These are phyloP conservation scores for Epinotia brunnichana DNA, from an alignment of 2,888 invertebrate species.

Conservation along the genomic window DNA sequence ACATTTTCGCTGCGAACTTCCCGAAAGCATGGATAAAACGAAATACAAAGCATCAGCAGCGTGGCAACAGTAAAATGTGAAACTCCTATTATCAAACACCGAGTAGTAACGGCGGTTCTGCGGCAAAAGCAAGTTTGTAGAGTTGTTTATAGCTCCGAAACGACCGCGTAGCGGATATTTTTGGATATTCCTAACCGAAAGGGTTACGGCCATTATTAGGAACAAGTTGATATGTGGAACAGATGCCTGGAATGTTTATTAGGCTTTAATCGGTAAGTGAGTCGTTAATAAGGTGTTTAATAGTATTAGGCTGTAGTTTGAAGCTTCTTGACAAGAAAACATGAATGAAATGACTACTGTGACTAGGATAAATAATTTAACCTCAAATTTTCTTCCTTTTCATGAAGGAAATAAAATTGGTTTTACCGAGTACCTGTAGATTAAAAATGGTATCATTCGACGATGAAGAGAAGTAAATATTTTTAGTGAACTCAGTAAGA, in stretches of 20 bases:
- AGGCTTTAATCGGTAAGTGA: conserved; percentile 62
- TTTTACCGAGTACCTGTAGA: too few relatives aligned
- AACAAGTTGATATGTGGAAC: conserved; percentile 56
- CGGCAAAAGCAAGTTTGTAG: conserved; percentile 49
- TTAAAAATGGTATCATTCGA: too few relatives aligned
- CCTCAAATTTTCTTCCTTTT: not conserved
- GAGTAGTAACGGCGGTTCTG: not conserved
- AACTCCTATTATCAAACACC: conserved; percentile 27
- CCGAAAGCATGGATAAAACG: conserved; percentile 2
- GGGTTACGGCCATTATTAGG: conserved; percentile 55
- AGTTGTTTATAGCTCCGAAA: conserved; percentile 46
- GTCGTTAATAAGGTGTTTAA: conserved; percentile 43
- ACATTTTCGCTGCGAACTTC: not conserved
- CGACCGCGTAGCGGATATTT: conserved; percentile 43
- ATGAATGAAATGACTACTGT: not conserved
- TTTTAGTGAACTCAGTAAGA: too few relatives aligned
- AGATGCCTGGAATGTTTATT: conserved; percentile 68
- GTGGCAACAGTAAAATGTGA: conserved; percentile 23
- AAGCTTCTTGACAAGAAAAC: not conserved
- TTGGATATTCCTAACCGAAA: conserved; percentile 45
- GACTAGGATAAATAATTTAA: not conserved
- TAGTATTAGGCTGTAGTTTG: not conserved
- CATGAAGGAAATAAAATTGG: too few relatives aligned
- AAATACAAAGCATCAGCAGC: too few relatives aligned
- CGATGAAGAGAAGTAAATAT: too few relatives aligned